These are phyloP conservation scores for Andrena minutula DNA, from an alignment of 2,888 invertebrate genomes.

Conservation along the genomic window DNA sequence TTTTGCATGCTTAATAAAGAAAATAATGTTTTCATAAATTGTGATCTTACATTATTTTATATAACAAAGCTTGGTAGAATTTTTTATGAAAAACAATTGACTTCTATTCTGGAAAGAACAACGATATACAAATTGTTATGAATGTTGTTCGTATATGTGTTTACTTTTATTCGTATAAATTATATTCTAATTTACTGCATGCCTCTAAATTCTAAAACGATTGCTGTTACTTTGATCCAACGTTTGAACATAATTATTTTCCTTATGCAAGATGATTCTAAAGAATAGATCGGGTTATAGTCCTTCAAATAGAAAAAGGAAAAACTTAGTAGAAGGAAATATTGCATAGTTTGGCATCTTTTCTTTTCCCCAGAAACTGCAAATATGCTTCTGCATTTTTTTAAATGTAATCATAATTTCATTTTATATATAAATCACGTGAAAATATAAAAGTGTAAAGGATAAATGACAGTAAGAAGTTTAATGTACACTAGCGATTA, in stretches of 20 bases:
- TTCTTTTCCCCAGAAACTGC: too few relatives aligned
- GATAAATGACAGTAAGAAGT: too few relatives aligned
- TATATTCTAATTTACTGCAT: slow-evolving; percentile 34
- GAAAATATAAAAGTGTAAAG: too few relatives aligned
- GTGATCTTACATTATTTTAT: slow-evolving; percentile 17
- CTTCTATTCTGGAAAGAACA: neutral
- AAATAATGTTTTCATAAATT: slow-evolving; percentile 21
- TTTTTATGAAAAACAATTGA: neutral
- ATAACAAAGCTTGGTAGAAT: slow-evolving; percentile 15
- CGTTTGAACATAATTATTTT: slow-evolving; percentile 1
- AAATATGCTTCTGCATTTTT: too few relatives aligned
- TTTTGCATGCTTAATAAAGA: slow-evolving; percentile 41
- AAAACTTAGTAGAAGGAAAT: too few relatives aligned
- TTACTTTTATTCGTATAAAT: slow-evolving; percentile 18
- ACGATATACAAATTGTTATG: neutral
- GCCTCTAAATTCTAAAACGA: slow-evolving; percentile 31
- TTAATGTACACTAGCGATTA: too few relatives aligned
- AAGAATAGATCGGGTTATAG: neutral
- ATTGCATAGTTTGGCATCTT: too few relatives aligned
- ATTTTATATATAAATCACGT: too few relatives aligned
- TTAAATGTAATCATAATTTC: too few relatives aligned
- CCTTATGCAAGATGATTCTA: slow-evolving; percentile 14
- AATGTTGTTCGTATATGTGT: slow-evolving; percentile 5
- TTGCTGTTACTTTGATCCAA: slow-evolving; percentile 19
- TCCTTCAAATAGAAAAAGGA: too few relatives aligned